A percentile compares a stretch with the other conserved stretches of the same genome.
These are phyloP conservation scores for Catocala sponsa DNA, from an alignment of 2,888 invertebrate species.

Conservation along the genomic window DNA sequence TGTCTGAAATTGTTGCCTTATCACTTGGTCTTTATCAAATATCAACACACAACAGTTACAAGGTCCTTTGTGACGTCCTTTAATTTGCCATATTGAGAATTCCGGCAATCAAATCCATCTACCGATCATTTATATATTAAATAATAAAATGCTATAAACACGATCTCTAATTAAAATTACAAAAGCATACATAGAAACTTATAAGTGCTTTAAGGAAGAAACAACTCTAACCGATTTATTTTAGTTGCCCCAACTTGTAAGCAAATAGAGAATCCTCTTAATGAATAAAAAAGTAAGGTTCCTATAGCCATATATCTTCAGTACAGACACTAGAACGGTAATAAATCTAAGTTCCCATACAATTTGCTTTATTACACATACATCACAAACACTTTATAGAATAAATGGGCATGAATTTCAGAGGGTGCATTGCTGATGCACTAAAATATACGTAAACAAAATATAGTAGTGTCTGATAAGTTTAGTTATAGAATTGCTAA, in stretches of 20 bases:
- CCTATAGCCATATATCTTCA: constrained; percentile 31
- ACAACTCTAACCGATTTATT: too few species aligned
- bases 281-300: constrained; percentile 36
- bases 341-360: constrained; percentile 77
- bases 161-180: too few species aligned
- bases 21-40: too few species aligned
- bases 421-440: constrained; percentile 82
- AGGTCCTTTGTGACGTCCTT: too few species aligned
- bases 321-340: constrained; percentile 28
- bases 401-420: constrained; percentile 61
- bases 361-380: constrained; percentile 70
- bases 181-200: too few species aligned
- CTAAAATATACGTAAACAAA: constrained; percentile 57
- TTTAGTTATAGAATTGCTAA: constrained; percentile 27
- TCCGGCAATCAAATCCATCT: too few species aligned
- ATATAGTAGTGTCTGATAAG: constrained; percentile 62
- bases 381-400: constrained; percentile 72
- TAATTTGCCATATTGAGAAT: too few species aligned
- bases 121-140: too few species aligned
- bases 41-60: too few species aligned
- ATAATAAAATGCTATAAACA: too few species aligned
- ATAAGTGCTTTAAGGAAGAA: too few species aligned
- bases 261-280: constrained; percentile 27
- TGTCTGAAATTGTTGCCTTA: too few species aligned
- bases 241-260: not conserved